phyloP scores from a whole-genome alignment of 2,797 vertebrate genomes.

The Poeciliopsis paucimaculata region DNA sequence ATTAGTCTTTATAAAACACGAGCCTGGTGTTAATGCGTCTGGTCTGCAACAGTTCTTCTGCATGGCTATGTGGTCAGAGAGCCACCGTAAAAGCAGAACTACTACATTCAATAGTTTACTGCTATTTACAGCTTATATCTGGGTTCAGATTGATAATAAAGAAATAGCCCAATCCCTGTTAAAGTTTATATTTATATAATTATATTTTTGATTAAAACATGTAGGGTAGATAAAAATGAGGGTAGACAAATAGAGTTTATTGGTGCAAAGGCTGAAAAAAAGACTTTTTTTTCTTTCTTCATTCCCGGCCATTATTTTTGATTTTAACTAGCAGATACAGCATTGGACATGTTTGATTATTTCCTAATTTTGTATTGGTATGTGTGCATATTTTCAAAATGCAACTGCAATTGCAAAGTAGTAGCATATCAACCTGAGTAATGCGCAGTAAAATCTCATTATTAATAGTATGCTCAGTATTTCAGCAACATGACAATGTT shows the following conservation, averaged over 20 bases:
- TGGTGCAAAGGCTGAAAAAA: background rate
- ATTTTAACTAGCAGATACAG: background rate
- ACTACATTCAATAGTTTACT: background rate
- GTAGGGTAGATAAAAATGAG: background rate
- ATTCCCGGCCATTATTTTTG: background rate
- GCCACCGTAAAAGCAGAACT: background rate
- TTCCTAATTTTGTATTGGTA: background rate
- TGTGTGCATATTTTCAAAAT: background rate
- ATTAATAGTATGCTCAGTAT: background rate
- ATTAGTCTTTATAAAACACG: constrained; percentile 88
- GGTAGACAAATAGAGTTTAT: background rate
- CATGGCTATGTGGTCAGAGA: constrained; percentile 13
- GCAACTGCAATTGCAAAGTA: background rate
- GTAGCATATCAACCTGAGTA: background rate
- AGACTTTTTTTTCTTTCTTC: background rate
- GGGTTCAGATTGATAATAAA: background rate
- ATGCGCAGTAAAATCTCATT: background rate
- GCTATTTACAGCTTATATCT: background rate
- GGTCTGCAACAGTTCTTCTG: constrained; percentile 26
- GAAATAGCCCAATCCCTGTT: background rate
- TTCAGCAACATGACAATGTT: background rate
- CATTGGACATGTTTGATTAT: background rate
- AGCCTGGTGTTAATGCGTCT: constrained; percentile 84
- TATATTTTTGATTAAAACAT: background rate
- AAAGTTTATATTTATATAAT: background rate